These are phyloP conservation scores for Tetrapedia diversipes DNA, from an alignment of 2,888 invertebrate species.

Conservation along the genomic window DNA sequence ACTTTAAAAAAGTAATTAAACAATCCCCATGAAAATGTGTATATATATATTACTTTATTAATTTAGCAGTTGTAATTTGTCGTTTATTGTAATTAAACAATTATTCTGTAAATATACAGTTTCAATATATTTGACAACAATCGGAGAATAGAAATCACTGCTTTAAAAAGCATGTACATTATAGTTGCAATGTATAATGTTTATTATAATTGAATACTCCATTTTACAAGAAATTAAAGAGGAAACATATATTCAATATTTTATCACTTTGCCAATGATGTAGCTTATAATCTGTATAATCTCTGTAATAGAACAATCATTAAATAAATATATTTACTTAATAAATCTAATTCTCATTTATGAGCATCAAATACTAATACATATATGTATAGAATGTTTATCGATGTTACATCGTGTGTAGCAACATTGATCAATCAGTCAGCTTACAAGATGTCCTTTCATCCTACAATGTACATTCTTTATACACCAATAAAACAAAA, in stretches of 20 bases:
- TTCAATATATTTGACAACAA: too few species aligned
- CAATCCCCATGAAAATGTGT: too few species aligned
- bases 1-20: too few species aligned
- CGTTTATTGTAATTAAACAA: not conserved
- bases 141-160: too few species aligned
- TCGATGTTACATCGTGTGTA: not conserved
- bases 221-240: not conserved
- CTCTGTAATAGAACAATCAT: not conserved
- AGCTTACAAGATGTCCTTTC: not conserved
- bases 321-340: not conserved
- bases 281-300: not conserved
- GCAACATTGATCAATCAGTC: constrained; percentile 1
- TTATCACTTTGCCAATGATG: not conserved
- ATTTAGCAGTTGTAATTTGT: not conserved
- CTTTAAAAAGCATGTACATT: too few species aligned
- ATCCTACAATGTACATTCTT: not conserved
- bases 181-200: too few species aligned
- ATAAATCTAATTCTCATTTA: too few species aligned
- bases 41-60: not conserved
- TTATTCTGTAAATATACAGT: not conserved
- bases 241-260: not conserved
- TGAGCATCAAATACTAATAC: too few species aligned
- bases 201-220: too few species aligned
- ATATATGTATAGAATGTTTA: not conserved
- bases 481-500: not conserved